phyloP scores from a whole-genome alignment of 1,140 invertebrate species.

The Chironomus tepperi region DNA sequence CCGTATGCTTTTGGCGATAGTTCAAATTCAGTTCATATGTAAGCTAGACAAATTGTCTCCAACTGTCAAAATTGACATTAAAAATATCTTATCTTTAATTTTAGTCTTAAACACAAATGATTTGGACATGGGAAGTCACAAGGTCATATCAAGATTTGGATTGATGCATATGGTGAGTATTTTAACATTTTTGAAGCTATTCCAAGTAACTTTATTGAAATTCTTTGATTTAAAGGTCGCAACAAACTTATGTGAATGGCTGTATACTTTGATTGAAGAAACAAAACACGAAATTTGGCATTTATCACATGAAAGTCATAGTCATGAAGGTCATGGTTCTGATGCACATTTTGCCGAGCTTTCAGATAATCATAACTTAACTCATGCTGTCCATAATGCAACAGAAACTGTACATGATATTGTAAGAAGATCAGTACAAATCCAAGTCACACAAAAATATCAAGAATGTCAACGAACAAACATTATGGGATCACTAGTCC shows the following conservation, averaged over 20 bases:
- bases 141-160: conserved; percentile 80
- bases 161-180: conserved; percentile 80
- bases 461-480: conserved; percentile 43
- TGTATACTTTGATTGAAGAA: conserved; percentile 75
- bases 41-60: conserved; percentile 56
- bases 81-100: neutral
- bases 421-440: neutral
- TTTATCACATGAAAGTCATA: conserved; percentile 33
- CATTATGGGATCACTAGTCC: conserved; percentile 59
- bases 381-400: conserved; percentile 27
- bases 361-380: conserved; percentile 28
- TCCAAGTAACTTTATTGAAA: too few relatives aligned
- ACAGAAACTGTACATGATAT: neutral
- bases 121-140: conserved; percentile 77
- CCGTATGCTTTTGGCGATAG: conserved; percentile 81
- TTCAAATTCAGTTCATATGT: conserved; percentile 90
- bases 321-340: neutral
- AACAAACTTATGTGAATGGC: conserved; percentile 88
- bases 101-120: conserved; percentile 37
- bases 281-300: conserved; percentile 63
- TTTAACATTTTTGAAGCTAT: too few relatives aligned
- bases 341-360: conserved; percentile 27
- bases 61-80: too few relatives aligned
- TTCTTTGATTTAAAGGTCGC: conserved; percentile 44
- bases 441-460: neutral